Percentiles rank a stretch among this genome's conserved stretches.
Conservation (phyloP, 2,113 vertebrate species). For the Cercopithecus mona region DNA sequence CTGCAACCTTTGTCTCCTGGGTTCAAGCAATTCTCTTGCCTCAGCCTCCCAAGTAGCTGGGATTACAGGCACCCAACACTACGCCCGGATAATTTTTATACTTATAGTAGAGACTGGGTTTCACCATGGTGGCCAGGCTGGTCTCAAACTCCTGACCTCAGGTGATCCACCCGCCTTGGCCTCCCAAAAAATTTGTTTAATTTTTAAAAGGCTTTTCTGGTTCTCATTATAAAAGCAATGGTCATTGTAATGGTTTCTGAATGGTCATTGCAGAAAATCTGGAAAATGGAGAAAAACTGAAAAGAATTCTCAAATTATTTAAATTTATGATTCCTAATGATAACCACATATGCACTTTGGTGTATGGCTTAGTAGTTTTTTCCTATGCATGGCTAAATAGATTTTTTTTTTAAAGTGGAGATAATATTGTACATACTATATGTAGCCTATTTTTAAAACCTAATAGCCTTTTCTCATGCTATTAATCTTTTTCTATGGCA, state of each 20-base stretch:
- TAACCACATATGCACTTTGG: neutral
- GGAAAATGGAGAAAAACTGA: slow-evolving; percentile 13
- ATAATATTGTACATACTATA: neutral
- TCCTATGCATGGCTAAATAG: neutral
- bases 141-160: no score
- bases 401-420: slow-evolving; percentile 21
- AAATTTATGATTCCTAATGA: neutral
- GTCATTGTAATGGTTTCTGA: no score
- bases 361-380: neutral
- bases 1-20: no score
- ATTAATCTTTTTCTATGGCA: neutral
- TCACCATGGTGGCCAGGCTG: no score
- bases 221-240: neutral
- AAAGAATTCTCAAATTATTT: neutral
- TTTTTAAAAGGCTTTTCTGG: neutral
- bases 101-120: no score
- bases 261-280: neutral
- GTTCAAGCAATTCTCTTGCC: no score
- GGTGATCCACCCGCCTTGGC: no score
- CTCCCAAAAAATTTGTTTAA: neutral
- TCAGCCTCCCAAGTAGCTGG: no score
- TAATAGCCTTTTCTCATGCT: neutral
- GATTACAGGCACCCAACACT: no score
- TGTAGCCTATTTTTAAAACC: neutral
- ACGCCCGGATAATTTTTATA: no score